Evolutionary conservation across 2,113 vertebrate genomes (phyloP).

Genomic region (Xiphophorus couchianus): DNA sequence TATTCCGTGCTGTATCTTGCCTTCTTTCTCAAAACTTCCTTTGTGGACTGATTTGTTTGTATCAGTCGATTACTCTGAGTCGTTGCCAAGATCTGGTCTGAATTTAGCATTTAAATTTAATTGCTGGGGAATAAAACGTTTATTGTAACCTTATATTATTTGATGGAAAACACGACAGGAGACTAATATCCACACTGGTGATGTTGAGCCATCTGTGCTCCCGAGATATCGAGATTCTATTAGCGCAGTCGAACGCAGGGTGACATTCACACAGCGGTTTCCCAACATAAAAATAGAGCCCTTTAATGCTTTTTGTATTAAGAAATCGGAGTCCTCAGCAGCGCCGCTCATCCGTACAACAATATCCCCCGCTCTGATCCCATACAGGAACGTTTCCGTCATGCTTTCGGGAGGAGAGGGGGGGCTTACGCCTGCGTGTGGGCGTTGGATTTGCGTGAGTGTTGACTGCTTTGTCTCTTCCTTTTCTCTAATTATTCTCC

Average conservation of each 20-base stretch:
- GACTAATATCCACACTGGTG: not conserved
- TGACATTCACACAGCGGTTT: conserved; percentile 6
- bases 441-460: conserved; percentile 22
- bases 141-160: no score
- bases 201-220: not conserved
- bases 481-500: conserved; percentile 51
- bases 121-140: not conserved
- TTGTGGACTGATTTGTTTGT: not conserved
- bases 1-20: not conserved
- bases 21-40: not conserved
- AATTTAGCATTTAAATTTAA: not conserved
- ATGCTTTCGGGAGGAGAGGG: conserved; percentile 5
- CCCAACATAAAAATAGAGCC: not conserved
- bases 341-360: conserved; percentile 22
- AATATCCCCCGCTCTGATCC: conserved; percentile 37
- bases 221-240: not conserved
- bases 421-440: conserved; percentile 34
- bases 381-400: conserved; percentile 28
- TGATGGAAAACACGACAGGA: not conserved
- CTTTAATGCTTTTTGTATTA: not conserved
- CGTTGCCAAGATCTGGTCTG: not conserved
- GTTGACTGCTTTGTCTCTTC: conserved; percentile 38
- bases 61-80: not conserved
- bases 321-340: conserved; percentile 9
- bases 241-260: not conserved